Percentiles rank a stretch among this genome's conserved stretches.
phyloP scores from a whole-genome alignment of 2,797 vertebrate species.

The Leptatherina wallacei region DNA sequence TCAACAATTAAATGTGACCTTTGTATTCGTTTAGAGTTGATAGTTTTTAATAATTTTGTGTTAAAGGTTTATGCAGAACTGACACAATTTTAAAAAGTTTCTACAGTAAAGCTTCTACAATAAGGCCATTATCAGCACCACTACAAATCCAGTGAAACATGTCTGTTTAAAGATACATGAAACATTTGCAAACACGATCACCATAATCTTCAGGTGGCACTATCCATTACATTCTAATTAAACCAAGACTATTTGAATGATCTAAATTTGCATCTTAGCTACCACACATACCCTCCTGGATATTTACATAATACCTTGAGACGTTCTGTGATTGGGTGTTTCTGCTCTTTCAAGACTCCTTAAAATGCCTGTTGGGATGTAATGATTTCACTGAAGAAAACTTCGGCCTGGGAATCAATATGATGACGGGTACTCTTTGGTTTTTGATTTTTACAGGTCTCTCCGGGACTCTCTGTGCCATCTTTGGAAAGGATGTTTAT shows the following conservation, averaged over 20 bases:
- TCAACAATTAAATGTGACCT: too few relatives aligned
- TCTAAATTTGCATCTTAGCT: slow-evolving; percentile 4
- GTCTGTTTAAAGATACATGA: not conserved
- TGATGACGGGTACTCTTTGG: slow-evolving; percentile 5
- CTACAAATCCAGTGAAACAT: not conserved
- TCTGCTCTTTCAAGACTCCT: slow-evolving; percentile 7
- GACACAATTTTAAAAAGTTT: too few relatives aligned
- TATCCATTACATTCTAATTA: slow-evolving; percentile 19
- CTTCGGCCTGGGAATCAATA: slow-evolving; percentile 8
- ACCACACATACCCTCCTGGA: not conserved
- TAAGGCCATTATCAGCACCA: not conserved
- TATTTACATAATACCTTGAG: slow-evolving; percentile 21
- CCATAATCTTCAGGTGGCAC: not conserved
- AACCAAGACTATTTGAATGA: slow-evolving; percentile 33
- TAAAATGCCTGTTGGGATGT: slow-evolving; percentile 7
- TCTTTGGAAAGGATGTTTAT: not conserved
- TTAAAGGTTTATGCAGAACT: too few relatives aligned
- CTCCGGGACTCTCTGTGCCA: not conserved
- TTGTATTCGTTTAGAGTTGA: too few relatives aligned
- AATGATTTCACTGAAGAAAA: not conserved
- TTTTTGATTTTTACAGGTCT: slow-evolving; percentile 25
- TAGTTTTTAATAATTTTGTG: too few relatives aligned
- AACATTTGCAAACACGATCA: not conserved
- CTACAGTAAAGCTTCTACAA: not conserved
- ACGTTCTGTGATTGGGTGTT: slow-evolving; percentile 23